A percentile compares a stretch with the other conserved stretches of the same genome.
phyloP scores from a whole-genome alignment of 2,797 vertebrate genomes.

The Antrozous pallidus region DNA sequence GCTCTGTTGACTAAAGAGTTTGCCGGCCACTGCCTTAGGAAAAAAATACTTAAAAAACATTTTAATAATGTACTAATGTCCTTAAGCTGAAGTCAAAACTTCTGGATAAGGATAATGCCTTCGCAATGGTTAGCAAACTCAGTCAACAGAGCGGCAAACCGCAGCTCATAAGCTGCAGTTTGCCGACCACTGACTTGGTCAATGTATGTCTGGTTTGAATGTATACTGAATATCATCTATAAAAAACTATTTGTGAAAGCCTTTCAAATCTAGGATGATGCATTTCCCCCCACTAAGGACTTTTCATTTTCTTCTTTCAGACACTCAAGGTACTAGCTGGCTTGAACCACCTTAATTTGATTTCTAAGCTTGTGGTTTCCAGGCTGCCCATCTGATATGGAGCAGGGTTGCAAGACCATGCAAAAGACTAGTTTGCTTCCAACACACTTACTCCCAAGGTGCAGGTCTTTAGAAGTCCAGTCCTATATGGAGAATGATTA shows the following conservation, averaged over 20 bases:
- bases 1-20: no score
- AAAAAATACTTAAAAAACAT: no score
- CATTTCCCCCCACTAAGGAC: neutral
- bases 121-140: no score
- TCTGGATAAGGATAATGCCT: no score
- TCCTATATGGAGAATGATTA: neutral
- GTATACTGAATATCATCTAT: neutral
- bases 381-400: neutral
- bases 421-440: neutral
- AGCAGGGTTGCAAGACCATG: neutral
- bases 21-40: no score
- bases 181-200: no score
- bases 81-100: no score
- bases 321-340: neutral
- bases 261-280: neutral
- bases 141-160: no score
- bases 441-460: neutral
- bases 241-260: neutral
- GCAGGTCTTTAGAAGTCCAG: neutral
- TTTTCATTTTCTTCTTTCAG: conserved; percentile 17
- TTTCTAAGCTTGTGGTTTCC: neutral
- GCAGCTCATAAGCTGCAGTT: no score
- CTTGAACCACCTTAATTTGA: neutral
- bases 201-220: neutral
- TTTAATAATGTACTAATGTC: no score